A percentile compares a stretch with the other conserved stretches of the same genome.
Conservation (phyloP, 2,888 invertebrate genomes). For the Heterodera filipjevi region DNA sequence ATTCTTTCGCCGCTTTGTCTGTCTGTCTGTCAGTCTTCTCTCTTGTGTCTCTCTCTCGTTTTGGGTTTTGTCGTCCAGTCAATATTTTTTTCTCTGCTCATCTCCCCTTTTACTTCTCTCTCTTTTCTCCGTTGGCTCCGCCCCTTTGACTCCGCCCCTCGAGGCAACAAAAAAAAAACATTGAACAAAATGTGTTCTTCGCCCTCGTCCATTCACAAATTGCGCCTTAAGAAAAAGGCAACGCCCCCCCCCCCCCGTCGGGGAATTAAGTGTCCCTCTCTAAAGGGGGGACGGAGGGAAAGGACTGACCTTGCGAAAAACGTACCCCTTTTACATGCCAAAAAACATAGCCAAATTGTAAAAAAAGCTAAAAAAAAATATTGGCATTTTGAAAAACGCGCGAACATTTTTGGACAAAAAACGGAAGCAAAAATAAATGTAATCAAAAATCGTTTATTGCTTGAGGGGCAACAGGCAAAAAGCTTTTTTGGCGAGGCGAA, state of each 20-base stretch:
- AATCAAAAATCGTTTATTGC: background rate
- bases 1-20: background rate
- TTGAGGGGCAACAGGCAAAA: background rate
- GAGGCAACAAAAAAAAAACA: background rate
- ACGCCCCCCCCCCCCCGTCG: background rate
- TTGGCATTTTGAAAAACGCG: background rate
- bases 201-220: conserved; percentile 8
- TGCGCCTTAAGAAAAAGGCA: background rate
- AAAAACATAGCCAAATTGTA: background rate
- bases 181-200: conserved; percentile 1
- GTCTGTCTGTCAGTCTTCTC: background rate
- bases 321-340: background rate
- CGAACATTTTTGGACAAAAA: background rate
- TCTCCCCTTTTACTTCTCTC: background rate
- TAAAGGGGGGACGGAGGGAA: background rate
- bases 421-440: background rate
- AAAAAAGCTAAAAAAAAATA: background rate
- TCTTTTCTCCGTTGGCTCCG: background rate
- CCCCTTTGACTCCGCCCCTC: conserved; percentile 1
- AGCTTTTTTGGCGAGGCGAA: background rate
- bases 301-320: conserved; percentile 3
- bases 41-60: background rate
- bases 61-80: background rate
- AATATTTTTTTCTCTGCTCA: background rate
- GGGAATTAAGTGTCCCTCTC: conserved; percentile 1